Conservation (phyloP, 2,797 vertebrate species). For the Eurystomus glaucurus region DNA sequence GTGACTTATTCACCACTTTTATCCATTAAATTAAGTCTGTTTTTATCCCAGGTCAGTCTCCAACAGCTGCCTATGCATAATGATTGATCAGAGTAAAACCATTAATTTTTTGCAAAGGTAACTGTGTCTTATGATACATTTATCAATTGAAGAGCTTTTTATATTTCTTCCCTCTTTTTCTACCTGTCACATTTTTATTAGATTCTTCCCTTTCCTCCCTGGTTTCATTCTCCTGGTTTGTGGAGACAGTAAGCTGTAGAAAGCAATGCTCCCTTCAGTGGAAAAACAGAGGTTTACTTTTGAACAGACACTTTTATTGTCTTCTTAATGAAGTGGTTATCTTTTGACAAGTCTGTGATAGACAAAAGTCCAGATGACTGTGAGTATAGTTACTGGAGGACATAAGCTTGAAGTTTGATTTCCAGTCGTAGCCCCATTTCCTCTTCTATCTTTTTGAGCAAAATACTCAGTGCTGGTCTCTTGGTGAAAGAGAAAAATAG, state of each 20-base stretch:
- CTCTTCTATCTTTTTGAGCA: background rate
- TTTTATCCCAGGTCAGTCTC: background rate
- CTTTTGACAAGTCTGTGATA: background rate
- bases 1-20: background rate
- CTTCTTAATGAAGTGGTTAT: background rate
- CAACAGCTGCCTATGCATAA: background rate
- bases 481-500: background rate
- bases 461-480: background rate
- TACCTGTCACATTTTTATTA: background rate
- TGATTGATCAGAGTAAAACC: background rate
- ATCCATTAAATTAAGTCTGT: background rate
- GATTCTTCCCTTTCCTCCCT: background rate
- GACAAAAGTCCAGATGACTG: background rate
- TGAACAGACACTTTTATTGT: background rate
- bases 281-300: background rate
- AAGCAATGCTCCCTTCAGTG: background rate
- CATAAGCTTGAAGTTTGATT: background rate
- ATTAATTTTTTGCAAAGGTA: background rate
- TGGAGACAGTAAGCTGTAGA: background rate
- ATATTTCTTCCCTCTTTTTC: background rate
- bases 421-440: background rate
- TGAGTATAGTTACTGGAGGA: background rate
- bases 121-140: background rate
- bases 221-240: background rate
- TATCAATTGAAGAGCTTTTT: background rate